Evolutionary conservation across 1,140 invertebrate genomes (phyloP), one percentile per base, ranked within the genome.

Genomic region (Leguminivora glycinivorella): DNA sequence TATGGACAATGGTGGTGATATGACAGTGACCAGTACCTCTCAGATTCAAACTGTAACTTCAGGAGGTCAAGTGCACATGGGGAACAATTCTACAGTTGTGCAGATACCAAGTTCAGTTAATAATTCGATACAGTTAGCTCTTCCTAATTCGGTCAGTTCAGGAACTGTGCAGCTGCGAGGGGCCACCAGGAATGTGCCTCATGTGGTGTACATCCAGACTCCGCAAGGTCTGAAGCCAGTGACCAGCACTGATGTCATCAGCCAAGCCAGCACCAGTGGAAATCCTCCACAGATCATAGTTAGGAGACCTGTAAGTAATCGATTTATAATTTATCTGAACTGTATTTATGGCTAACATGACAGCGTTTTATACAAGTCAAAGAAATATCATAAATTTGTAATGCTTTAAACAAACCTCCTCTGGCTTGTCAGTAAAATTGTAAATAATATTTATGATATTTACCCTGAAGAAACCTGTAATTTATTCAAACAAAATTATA

Each of bases 141-240:
- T 88, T 19, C 87, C 86, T 47, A 87, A 78, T 25, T 67, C 78
- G 34, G 78, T 70, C 19, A 80, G 68, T 56, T 68, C 79, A 40
- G 81, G 80, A 7, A 68, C 79, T 38, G 83, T 91, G 19, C 85
- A 88, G 69, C 70, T 92, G n/a, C 70, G 89, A 67, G 83, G 84
- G 19, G 71, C 83, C 4, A 74, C 81, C 0, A 81, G 91, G 58
- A 63, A 79, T 12, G 72, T 91, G 69, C 89, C 88, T 14, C 90
- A 90, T 76, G 87, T 92, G 68, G 88, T 92, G 26, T 92, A 92
- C 73, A 91, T 92, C 58, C 90, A 92, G 70, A 92, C 90, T 4
- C 84, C 88, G 6, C 83, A 84, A 17, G 89, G 90, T 7, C 72
- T 92, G 67, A 92, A 92, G 71, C 87, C 90, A 10, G 88, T 92